Conservation (phyloP, 2,113 vertebrate genomes). For the Bagarius yarrelli region DNA sequence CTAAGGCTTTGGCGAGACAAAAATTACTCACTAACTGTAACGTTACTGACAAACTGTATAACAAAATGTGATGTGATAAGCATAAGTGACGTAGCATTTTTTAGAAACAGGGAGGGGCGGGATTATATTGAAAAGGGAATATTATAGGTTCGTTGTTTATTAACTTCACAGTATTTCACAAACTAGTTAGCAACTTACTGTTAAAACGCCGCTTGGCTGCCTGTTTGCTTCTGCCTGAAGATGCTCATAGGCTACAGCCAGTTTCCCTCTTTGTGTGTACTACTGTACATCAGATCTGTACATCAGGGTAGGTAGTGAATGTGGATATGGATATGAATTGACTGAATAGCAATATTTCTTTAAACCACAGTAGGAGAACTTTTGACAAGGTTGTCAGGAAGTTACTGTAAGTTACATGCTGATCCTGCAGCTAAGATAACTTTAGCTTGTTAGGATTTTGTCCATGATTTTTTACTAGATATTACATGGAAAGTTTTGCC, state of each 20-base stretch:
- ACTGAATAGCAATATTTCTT: background rate
- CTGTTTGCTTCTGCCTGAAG: no score
- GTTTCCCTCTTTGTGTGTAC: background rate
- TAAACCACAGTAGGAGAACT: background rate
- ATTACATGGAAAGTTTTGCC: background rate
- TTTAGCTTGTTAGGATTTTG: slow-evolving; percentile 2
- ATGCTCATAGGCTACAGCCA: background rate
- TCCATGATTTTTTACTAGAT: background rate
- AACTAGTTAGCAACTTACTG: no score
- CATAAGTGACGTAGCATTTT: no score
- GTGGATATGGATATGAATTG: background rate
- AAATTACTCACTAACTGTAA: no score
- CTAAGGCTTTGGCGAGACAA: no score
- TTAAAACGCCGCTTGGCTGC: no score
- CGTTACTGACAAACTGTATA: no score
- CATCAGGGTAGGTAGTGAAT: background rate
- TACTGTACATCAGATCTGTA: background rate
- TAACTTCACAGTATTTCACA: no score
- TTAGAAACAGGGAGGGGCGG: no score
- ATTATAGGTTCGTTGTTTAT: no score
- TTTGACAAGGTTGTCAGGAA: background rate
- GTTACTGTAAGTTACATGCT: background rate
- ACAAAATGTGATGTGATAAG: no score
- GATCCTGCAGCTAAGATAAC: background rate
- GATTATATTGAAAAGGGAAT: no score